phyloP scores from a whole-genome alignment of 2,113 vertebrate genomes.

The Symphodus melops region DNA sequence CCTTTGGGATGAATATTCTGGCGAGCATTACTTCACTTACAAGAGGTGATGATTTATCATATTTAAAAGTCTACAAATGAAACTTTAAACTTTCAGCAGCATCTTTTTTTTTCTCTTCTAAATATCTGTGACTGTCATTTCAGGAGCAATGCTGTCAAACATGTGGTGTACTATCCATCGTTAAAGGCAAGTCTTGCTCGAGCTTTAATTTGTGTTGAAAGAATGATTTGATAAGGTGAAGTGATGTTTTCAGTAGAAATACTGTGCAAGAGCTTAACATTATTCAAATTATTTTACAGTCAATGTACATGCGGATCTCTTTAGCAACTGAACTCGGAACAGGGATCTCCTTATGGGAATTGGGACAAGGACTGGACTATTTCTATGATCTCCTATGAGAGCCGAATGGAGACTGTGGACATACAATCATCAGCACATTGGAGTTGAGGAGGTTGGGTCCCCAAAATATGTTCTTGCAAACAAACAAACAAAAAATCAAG shows the following conservation, averaged over 20 bases:
- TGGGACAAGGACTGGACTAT: slow-evolving; percentile 99
- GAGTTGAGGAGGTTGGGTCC: not conserved
- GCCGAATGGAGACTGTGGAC: slow-evolving; percentile 9
- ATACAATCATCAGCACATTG: slow-evolving; percentile 37
- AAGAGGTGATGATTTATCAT: slow-evolving; percentile 84
- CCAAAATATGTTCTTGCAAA: not conserved
- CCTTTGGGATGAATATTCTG: slow-evolving; percentile 90
- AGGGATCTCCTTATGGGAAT: slow-evolving; percentile 96
- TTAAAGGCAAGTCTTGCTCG: slow-evolving; percentile 86
- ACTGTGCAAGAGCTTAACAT: not conserved
- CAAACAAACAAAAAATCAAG: slow-evolving; percentile 7
- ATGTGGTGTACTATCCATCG: slow-evolving; percentile 92
- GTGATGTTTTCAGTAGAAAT: not conserved
- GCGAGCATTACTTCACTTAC: slow-evolving; percentile 93
- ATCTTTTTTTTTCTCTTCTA: slow-evolving; percentile 7
- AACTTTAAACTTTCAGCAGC: too few species aligned
- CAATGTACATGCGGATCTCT: slow-evolving; percentile 88
- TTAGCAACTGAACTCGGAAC: slow-evolving; percentile 93
- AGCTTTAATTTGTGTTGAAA: too few species aligned
- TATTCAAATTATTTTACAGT: slow-evolving; percentile 81
- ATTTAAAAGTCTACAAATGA: not conserved
- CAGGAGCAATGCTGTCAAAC: slow-evolving; percentile 90
- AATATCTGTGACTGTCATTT: slow-evolving; percentile 57
- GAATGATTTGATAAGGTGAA: not conserved
- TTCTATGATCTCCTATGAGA: slow-evolving; percentile 96